A percentile compares a stretch with the other conserved stretches of the same genome.
phyloP scores from a whole-genome alignment of 2,113 vertebrate genomes.

The Abramis brama region DNA sequence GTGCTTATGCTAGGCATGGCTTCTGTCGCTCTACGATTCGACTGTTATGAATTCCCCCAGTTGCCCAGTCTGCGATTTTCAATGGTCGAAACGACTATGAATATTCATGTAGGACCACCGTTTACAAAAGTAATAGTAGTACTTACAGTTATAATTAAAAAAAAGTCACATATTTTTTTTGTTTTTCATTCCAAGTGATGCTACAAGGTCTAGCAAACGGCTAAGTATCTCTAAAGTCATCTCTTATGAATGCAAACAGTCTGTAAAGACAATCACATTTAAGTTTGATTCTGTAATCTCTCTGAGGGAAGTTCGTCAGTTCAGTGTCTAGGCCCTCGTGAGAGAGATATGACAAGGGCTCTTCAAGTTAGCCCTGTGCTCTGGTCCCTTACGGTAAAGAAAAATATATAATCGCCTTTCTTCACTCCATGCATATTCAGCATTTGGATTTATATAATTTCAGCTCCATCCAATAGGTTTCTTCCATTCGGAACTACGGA shows the following conservation, averaged over 20 bases:
- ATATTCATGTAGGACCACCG: slow-evolving; percentile 67
- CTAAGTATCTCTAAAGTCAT: slow-evolving; percentile 69
- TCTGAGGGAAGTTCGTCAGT: not conserved
- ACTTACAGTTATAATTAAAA: slow-evolving; percentile 65
- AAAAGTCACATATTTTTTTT: slow-evolving; percentile 56
- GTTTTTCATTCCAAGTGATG: slow-evolving; percentile 66
- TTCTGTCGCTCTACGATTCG: not conserved
- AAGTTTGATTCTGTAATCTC: not conserved
- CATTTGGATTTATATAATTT: slow-evolving; percentile 63
- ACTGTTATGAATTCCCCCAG: slow-evolving; percentile 44
- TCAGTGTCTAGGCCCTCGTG: not conserved
- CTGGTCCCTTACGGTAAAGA: slow-evolving; percentile 42
- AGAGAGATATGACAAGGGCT: slow-evolving; percentile 3
- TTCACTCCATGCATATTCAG: slow-evolving; percentile 62
- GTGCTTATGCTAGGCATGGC: slow-evolving; percentile 37
- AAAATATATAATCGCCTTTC: slow-evolving; percentile 50
- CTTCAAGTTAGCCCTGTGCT: slow-evolving; percentile 48
- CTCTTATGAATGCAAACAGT: slow-evolving; percentile 63
- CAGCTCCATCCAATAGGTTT: slow-evolving; percentile 45
- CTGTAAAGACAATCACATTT: slow-evolving; percentile 46
- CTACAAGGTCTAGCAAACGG: slow-evolving; percentile 75
- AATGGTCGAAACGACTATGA: slow-evolving; percentile 62
- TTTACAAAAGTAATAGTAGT: slow-evolving; percentile 72
- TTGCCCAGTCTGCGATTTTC: slow-evolving; percentile 29
- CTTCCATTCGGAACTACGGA: slow-evolving; percentile 5